Conservation (phyloP, 1,140 invertebrate genomes). For the Arctopsyche grandis region DNA sequence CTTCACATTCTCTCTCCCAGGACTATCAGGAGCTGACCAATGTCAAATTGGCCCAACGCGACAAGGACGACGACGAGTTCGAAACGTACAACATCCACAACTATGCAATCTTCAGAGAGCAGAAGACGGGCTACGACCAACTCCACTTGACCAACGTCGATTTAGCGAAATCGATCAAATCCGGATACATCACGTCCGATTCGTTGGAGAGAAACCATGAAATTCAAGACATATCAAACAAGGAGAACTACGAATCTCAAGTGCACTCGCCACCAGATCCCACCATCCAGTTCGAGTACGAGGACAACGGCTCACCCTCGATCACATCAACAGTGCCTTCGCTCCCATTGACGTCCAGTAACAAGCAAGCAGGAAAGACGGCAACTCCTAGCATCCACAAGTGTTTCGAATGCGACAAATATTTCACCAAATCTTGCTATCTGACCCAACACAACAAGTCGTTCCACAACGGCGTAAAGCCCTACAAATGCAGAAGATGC, state of each 20-base stretch:
- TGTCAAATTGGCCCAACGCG: conserved; percentile 8
- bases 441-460: conserved; percentile 91
- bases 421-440: conserved; percentile 88
- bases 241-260: conserved; percentile 65
- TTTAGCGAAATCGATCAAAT: background rate
- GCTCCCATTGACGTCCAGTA: conserved; percentile 62
- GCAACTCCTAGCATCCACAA: conserved; percentile 67
- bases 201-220: conserved; percentile 33
- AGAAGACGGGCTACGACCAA: background rate
- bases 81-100: background rate
- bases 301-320: conserved; percentile 60
- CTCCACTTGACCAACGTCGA: background rate
- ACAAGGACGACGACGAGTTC: conserved; percentile 1
- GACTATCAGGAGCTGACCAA: conserved; percentile 55
- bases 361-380: conserved; percentile 60
- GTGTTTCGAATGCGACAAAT: conserved; percentile 85
- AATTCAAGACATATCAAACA: conserved; percentile 62
- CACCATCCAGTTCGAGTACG: conserved; percentile 61
- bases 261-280: conserved; percentile 66
- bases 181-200: conserved; percentile 10
- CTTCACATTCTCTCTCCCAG: conserved; percentile 50
- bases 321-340: conserved; percentile 61
- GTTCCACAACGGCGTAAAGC: conserved; percentile 86
- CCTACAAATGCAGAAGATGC: conserved; percentile 84
- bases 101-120: background rate